Evolutionary conservation across 2,888 invertebrate genomes (phyloP).

Genomic region (Cheilosia urbana): DNA sequence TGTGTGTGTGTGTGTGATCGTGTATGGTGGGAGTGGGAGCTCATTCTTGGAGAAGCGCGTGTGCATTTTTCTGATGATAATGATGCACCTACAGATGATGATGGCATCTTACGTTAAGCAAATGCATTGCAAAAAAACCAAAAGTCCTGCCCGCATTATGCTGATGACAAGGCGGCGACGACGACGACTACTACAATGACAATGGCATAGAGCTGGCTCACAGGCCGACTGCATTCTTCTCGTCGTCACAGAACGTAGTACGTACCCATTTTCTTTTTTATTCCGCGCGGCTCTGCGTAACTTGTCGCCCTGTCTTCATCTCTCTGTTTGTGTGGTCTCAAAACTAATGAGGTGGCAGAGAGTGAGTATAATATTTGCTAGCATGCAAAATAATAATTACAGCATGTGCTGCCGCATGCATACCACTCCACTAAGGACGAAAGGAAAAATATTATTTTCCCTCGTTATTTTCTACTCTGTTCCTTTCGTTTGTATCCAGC

Average conservation of each 20-base stretch:
- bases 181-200: background rate
- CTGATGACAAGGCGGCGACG: constrained; percentile 26
- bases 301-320: constrained; percentile 43
- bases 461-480: constrained; percentile 20
- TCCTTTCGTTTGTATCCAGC: constrained; percentile 55
- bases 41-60: constrained; percentile 24
- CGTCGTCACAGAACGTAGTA: background rate
- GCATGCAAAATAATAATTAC: constrained; percentile 72
- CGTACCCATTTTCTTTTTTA: background rate
- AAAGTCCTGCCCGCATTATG: constrained; percentile 52
- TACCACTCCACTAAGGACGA: constrained; percentile 48
- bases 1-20: constrained; percentile 5
- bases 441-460: constrained; percentile 51
- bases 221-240: constrained; percentile 10
- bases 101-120: constrained; percentile 37
- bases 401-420: constrained; percentile 62
- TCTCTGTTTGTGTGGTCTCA: constrained; percentile 62
- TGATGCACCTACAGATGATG: constrained; percentile 39
- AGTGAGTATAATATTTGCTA: constrained; percentile 69
- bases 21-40: constrained; percentile 3
- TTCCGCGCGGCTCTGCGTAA: constrained; percentile 25
- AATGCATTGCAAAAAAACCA: constrained; percentile 46
- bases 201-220: constrained; percentile 1
- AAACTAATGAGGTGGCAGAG: constrained; percentile 75
- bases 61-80: constrained; percentile 38